A percentile compares a stretch with the other conserved stretches of the same genome.
Evolutionary conservation across 1,140 invertebrate genomes (phyloP).

Genomic region (Chironomus tepperi): DNA sequence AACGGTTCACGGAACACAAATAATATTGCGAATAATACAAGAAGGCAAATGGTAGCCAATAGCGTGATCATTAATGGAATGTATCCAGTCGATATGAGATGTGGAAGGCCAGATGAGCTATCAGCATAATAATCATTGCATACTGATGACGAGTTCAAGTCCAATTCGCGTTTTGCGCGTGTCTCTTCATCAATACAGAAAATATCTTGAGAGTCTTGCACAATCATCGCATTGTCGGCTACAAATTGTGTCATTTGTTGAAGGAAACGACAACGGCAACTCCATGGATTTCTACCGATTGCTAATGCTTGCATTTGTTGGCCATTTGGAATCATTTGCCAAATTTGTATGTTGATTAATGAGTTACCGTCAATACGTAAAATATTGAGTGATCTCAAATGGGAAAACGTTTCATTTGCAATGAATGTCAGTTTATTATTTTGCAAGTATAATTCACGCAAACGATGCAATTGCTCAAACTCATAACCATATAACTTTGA

Average conservation of each 20-base stretch:
- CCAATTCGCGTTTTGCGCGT: slow-evolving; percentile 61
- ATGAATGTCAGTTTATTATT: slow-evolving; percentile 72
- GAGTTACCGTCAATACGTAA: slow-evolving; percentile 76
- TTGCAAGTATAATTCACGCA: slow-evolving; percentile 78
- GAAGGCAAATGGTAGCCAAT: slow-evolving; percentile 58
- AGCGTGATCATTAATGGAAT: slow-evolving; percentile 72
- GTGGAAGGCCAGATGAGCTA: slow-evolving; percentile 57
- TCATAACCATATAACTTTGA: slow-evolving; percentile 66
- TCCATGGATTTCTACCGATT: slow-evolving; percentile 76
- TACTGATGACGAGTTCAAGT: slow-evolving; percentile 54
- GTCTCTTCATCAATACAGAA: slow-evolving; percentile 73
- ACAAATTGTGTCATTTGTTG: slow-evolving; percentile 77
- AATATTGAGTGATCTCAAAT: slow-evolving; percentile 65
- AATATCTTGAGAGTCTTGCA: slow-evolving; percentile 64
- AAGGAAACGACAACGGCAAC: slow-evolving; percentile 81
- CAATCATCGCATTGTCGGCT: slow-evolving; percentile 66
- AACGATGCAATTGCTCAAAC: slow-evolving; percentile 67
- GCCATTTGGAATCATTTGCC: slow-evolving; percentile 29
- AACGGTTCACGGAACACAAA: slow-evolving; percentile 79
- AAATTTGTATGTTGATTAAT: slow-evolving; percentile 48
- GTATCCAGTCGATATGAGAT: slow-evolving; percentile 61
- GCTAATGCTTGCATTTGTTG: slow-evolving; percentile 56
- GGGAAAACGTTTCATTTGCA: slow-evolving; percentile 67
- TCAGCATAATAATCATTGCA: slow-evolving; percentile 64
- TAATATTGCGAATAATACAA: slow-evolving; percentile 65